Percentiles rank a stretch among this genome's conserved stretches.
phyloP scores from a whole-genome alignment of 2,113 vertebrate species.

The Mellivora capensis region DNA sequence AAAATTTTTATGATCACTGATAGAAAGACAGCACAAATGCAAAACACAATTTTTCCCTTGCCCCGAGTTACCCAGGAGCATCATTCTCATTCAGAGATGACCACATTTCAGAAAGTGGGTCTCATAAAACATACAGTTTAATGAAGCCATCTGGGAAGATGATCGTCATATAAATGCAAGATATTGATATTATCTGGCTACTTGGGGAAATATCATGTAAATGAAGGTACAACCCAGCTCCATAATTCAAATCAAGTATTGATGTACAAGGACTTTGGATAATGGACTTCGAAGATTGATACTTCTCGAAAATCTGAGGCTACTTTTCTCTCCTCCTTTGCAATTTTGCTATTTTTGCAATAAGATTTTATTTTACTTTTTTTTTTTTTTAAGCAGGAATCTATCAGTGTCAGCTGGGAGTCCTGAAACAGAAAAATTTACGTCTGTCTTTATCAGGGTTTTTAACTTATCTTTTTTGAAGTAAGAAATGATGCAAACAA shows the following conservation, averaged over 20 bases:
- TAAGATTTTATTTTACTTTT: conserved; percentile 45
- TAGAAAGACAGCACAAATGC: conserved; percentile 62
- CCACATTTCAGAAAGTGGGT: conserved; percentile 66
- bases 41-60: conserved; percentile 60
- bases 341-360: conserved; percentile 29
- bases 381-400: neutral
- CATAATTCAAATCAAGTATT: conserved; percentile 72
- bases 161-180: conserved; percentile 53
- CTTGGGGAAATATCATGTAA: conserved; percentile 71
- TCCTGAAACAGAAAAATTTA: conserved; percentile 48
- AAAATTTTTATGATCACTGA: conserved; percentile 59
- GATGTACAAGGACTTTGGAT: conserved; percentile 65
- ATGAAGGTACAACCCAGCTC: conserved; percentile 61
- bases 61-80: conserved; percentile 26
- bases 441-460: neutral
- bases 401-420: conserved; percentile 18
- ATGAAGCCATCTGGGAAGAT: conserved; percentile 77
- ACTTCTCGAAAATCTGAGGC: conserved; percentile 15
- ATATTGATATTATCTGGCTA: conserved; percentile 74
- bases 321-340: conserved; percentile 44
- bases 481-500: conserved; percentile 35
- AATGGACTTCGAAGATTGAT: conserved; percentile 54
- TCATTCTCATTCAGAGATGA: conserved; percentile 68
- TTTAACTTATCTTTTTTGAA: conserved; percentile 51
- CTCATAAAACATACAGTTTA: conserved; percentile 74